Base-by-base conservation (phyloP, 2,797 vertebrate genomes). In the Gouania willdenowi region DNA sequence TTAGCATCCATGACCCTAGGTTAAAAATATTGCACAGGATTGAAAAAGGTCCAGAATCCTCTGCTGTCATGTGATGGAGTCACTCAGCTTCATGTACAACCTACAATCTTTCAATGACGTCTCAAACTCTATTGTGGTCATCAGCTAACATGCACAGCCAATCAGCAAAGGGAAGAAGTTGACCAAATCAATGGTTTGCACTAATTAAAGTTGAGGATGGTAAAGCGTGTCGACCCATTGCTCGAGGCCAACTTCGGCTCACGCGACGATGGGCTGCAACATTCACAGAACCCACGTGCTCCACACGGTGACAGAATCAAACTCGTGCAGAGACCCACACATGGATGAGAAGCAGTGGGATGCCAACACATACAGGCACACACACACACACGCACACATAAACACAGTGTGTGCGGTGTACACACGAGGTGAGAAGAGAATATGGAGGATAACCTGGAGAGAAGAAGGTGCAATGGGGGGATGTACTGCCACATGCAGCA, bases 391-490 rank as follows among this genome's bases (percentile, higher is more conserved):
- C 29, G 13, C 26, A 5, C 35, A 24, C 27, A 12, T 29, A n/a
- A 12, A 11, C 34, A 20, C 16, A 46, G 17, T 4, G 19, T 26
- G 50, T 60, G 62, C 47, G 48, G 22, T 36, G 27, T 43, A 55
- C 16, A 44, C 51, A 60, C 45, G 2, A 33, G 51, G 51, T 36
- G 29, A 22, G 46, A 41, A 58, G 41, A 63, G 22, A 39, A 29
- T 59, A 47, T 74, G 70, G 48, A 46, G 46, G 28, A 59, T 86
- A 84, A 90, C 85, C 87, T 89, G 85, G 29, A 63, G 33, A 75
- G 52, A 23, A 67, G 80, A 61, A n/a, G n/a, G n/a, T n/a, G n/a
- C n/a, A n/a, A n/a, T n/a, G 56, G 58, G 59, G 60, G 48, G 50
- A 51, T 43, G 64, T 38, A 28, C 69, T 48, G 66, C 68, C 42